Base-by-base conservation (phyloP, 30 jellyfish, hydroid and myxozoan genomes). In the Aurelia aurita region DNA sequence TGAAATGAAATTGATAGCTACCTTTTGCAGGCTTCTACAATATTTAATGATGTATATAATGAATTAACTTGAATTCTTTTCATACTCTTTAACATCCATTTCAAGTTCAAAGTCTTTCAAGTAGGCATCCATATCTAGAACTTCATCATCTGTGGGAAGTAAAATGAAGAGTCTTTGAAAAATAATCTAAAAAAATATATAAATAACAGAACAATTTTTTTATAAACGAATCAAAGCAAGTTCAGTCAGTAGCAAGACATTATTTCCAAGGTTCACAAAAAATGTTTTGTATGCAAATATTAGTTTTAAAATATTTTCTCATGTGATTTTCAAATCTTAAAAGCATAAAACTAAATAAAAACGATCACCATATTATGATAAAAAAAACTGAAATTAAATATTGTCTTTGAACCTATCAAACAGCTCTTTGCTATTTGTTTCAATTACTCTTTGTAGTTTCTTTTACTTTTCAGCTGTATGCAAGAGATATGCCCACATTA, bases 61-160 rank as follows among this genome's bases (percentile, higher is more conserved):
- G 13, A 27, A 26, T 74, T 21, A 13, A 43, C 19, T 15, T 67
- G 85, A 68, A 18, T 43, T 67, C 61, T 70, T 83, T 45, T 58
- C 88, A n/a, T 8, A 14, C 28, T 69, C 71, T 53, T 70, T 72
- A 22, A 46, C 22, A 10, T 82, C 91, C 23, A 26, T 21, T 21
- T 83, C 80, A 20, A 83, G 65, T 34, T 57, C 21, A 58, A 10
- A 69, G 51, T 83, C 93, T 70, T 83, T 83, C 79, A 83, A 69
- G 49, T 83, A 83, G 22, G 77, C 44, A 34, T 70, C 81, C 83
- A 83, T 69, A 35, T 83, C 93, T 35, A 83, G 59, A 0, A 69
- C 69, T 53, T 83, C 93, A 53, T 83, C 93, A 9, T 59, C 93
- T 83, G 51, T 13, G 58, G 70, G 13, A 39, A 39, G 51, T 39